Conservation (phyloP, 2,797 vertebrate species). For the Buceros bicornis region DNA sequence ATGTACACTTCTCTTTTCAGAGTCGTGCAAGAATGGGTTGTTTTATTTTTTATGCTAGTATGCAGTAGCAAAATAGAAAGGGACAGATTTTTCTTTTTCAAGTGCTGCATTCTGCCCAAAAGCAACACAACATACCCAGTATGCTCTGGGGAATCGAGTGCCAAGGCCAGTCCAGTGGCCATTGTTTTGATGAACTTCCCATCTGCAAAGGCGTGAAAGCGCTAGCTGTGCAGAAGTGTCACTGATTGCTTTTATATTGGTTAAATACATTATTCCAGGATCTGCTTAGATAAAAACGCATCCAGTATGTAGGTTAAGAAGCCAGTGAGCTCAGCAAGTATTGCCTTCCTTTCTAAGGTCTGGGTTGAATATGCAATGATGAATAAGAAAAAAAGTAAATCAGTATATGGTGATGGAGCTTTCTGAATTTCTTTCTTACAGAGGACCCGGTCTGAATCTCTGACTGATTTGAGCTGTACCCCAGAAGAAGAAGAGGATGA, state of each 20-base stretch:
- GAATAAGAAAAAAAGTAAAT: neutral
- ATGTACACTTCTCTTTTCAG: neutral
- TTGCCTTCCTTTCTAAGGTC: neutral
- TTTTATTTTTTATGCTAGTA: constrained; percentile 32
- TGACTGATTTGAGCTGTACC: constrained; percentile 79
- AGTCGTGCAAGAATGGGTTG: neutral
- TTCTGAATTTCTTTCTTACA: constrained; percentile 64
- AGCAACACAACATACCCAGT: constrained; percentile 26
- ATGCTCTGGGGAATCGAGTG: constrained; percentile 7
- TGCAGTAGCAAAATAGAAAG: constrained; percentile 28
- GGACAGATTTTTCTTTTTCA: constrained; percentile 45
- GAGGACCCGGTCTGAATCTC: constrained; percentile 79
- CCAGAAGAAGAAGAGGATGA: constrained; percentile 75
- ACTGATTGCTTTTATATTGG: neutral
- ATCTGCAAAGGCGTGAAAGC: constrained; percentile 28
- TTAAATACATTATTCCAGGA: neutral
- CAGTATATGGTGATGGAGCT: neutral
- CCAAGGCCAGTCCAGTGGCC: neutral
- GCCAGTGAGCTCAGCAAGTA: neutral
- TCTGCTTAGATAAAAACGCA: neutral
- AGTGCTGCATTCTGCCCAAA: constrained; percentile 35
- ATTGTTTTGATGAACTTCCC: constrained; percentile 35
- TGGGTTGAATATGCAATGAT: neutral
- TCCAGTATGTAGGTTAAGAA: neutral
- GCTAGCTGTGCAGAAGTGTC: constrained; percentile 1